Evolutionary conservation across 2,113 vertebrate genomes (phyloP).

Genomic region (Pterocles burchelli): DNA sequence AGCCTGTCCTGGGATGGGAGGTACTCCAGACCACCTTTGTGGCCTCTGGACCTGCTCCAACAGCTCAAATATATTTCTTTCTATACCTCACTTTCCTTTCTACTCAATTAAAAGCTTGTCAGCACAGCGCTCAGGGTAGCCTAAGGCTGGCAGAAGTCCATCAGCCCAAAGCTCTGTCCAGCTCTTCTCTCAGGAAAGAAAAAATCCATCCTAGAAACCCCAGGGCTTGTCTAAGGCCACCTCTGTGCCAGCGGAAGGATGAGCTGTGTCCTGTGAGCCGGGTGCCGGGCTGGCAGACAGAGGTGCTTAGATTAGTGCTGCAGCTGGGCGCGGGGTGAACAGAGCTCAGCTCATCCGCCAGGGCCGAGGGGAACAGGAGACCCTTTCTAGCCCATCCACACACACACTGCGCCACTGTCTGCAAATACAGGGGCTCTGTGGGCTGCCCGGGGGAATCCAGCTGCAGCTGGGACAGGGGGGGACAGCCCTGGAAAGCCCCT

Average conservation of each 20-base stretch:
- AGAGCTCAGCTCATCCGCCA: background rate
- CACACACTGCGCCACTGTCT: slow-evolving; percentile 13
- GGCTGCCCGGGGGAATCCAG: too few relatives aligned
- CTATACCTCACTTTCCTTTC: background rate
- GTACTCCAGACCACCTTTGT: too few relatives aligned
- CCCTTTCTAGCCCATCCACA: background rate
- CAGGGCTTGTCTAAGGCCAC: background rate
- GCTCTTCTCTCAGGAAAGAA: background rate
- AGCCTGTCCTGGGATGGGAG: too few relatives aligned
- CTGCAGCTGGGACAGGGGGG: background rate
- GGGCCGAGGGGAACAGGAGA: background rate
- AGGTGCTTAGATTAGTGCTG: background rate
- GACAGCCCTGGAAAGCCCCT: background rate
- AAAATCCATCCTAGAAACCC: background rate
- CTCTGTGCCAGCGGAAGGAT: background rate
- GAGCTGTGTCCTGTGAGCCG: fast-evolving
- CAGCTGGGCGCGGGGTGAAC: slow-evolving; percentile 31
- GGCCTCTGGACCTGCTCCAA: too few relatives aligned
- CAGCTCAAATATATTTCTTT: background rate
- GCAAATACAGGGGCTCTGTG: background rate
- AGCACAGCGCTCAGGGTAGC: fast-evolving
- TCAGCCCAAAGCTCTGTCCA: background rate
- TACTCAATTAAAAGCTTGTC: background rate
- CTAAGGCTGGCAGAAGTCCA: background rate
- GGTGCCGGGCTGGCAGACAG: slow-evolving; percentile 17